Conservation (phyloP, 2,888 invertebrate species). For the Mythimna vitellina region DNA sequence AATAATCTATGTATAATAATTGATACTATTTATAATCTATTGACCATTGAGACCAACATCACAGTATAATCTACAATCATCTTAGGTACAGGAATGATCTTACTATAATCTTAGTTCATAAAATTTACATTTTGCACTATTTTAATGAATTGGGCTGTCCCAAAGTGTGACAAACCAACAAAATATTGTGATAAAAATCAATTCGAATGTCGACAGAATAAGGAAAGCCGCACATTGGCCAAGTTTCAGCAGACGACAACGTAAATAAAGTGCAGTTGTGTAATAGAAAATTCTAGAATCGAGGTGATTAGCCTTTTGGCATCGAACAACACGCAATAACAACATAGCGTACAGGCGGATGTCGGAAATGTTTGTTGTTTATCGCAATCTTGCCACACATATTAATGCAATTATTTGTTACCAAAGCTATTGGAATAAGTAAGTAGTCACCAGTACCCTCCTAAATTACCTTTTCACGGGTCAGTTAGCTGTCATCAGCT, state of each 20-base stretch:
- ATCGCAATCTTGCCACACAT: constrained; percentile 50
- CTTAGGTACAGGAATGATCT: constrained; percentile 90
- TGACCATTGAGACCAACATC: constrained; percentile 90
- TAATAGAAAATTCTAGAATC: constrained; percentile 27
- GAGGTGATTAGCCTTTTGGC: constrained; percentile 47
- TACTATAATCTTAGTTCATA: constrained; percentile 80
- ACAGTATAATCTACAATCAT: constrained; percentile 89
- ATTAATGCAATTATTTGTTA: constrained; percentile 16
- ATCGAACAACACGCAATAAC: constrained; percentile 47
- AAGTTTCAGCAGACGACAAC: constrained; percentile 40
- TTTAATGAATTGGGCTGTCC: constrained; percentile 77
- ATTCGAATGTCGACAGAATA: constrained; percentile 28
- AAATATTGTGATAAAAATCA: constrained; percentile 34
- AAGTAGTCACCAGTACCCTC: constrained; percentile 24
- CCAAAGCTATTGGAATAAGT: constrained; percentile 21
- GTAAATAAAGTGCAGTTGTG: constrained; percentile 45
- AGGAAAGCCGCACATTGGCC: constrained; percentile 39
- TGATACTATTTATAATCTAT: constrained; percentile 88
- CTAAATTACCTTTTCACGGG: constrained; percentile 8
- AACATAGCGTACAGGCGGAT: constrained; percentile 45
- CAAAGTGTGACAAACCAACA: constrained; percentile 67
- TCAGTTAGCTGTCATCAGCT: constrained; percentile 2
- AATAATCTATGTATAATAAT: constrained; percentile 88
- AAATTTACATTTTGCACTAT: constrained; percentile 88
- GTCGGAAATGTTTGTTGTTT: constrained; percentile 46